Evolutionary conservation across 2,888 invertebrate species (phyloP).

Genomic region (Harpalus rufipes): DNA sequence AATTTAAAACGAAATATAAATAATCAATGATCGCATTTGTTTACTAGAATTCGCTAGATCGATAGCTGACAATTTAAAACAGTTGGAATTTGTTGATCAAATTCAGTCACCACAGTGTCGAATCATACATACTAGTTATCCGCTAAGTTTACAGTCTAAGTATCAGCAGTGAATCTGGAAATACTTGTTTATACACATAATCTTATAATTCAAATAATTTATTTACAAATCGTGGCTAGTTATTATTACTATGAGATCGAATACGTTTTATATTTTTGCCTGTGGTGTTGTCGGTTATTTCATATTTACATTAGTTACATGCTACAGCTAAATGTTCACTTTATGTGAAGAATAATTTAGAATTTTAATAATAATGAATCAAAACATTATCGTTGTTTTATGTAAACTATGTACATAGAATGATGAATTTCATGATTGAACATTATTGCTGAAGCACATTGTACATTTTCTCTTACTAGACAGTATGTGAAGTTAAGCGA

Average conservation of each 20-base stretch:
- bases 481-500: slow-evolving; percentile 71
- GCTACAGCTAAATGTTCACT: slow-evolving; percentile 55
- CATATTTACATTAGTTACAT: slow-evolving; percentile 56
- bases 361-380: slow-evolving; percentile 27
- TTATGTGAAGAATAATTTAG: slow-evolving; percentile 31
- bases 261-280: slow-evolving; percentile 57
- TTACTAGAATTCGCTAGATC: slow-evolving; percentile 37
- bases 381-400: slow-evolving; percentile 34
- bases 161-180: slow-evolving; percentile 59
- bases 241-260: slow-evolving; percentile 66
- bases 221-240: slow-evolving; percentile 63
- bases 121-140: slow-evolving; percentile 41
- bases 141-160: slow-evolving; percentile 57
- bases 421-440: slow-evolving; percentile 23
- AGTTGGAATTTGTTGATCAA: slow-evolving; percentile 50
- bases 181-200: slow-evolving; percentile 61
- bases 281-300: slow-evolving; percentile 46
- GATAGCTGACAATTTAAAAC: slow-evolving; percentile 28
- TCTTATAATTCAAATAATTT: slow-evolving; percentile 61
- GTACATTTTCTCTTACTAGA: slow-evolving; percentile 27
- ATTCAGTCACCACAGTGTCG: slow-evolving; percentile 51
- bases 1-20: slow-evolving; percentile 33
- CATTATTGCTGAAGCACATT: slow-evolving; percentile 56
- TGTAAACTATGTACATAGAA: slow-evolving; percentile 46
- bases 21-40: slow-evolving; percentile 8